Base-by-base conservation (phyloP, 2,888 invertebrate genomes). In the Lissocephala sabroskyi region DNA sequence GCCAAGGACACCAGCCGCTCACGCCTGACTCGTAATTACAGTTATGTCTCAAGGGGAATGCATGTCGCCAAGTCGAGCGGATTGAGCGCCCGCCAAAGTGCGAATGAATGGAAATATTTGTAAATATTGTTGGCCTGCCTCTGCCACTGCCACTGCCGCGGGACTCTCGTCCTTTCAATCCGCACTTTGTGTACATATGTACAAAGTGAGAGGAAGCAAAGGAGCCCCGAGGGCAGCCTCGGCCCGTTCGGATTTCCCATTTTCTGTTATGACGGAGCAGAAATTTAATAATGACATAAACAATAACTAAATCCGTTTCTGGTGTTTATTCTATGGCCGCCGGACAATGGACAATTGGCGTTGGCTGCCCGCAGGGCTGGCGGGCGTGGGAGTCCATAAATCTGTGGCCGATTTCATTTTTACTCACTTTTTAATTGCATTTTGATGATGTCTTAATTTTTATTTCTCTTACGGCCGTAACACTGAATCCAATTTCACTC, bases 281-380 rank as follows among this genome's bases (percentile, higher is more conserved):
- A 60, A 75, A 73, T 73, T 70, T 79, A 76, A 73, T 76, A 76
- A 76, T 76, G 74, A 77, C 79, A 73, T 66, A 62, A 76, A 78
- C 74, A 78, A 76, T 78, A 70, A 78, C 78, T 76, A 66, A 65
- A 76, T 78, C 76, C 75, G 73, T 13, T 29, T 9, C 26, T 17
- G 29, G n/a, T 13, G 14, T 42, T 42, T n/a, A 6, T n/a, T 33
- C 5, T 18, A n/a, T n/a, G n/a, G n/a, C n/a, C n/a, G n/a, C n/a
- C n/a, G n/a, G n/a, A n/a, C n/a, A n/a, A n/a, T n/a, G n/a, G n/a
- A n/a, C n/a, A 3, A 23, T 23, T 32, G 11, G 2, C 14, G 17
- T 44, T 44, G 19, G 11, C 28, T 47, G 30, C 41, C 6, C 10
- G 10, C 10, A 30, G 30, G 30, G 30, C 3, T 7, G 10, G 6